A percentile compares a stretch with the other conserved stretches of the same genome.
Evolutionary conservation across 2,797 vertebrate genomes (phyloP).

Genomic region (Smutsia gigantea): DNA sequence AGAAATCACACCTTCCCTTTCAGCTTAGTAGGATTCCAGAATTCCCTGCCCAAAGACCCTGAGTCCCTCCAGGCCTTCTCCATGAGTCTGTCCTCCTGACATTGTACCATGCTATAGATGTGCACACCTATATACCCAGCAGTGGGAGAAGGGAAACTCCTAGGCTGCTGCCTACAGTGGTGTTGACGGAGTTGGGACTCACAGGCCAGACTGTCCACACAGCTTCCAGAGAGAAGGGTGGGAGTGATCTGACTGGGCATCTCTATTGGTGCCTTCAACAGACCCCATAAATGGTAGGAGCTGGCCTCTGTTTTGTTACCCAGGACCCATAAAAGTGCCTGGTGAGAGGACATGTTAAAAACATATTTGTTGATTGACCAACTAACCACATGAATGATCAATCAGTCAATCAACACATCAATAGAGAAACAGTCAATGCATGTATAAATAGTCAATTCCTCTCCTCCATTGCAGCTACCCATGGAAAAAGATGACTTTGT

Average conservation of each 20-base stretch:
- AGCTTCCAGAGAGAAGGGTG: not conserved
- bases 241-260: not conserved
- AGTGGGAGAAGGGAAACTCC: fast-evolving
- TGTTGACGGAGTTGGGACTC: not conserved
- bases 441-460: not conserved
- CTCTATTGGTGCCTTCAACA: not conserved
- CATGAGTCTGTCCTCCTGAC: not conserved
- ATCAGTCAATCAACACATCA: not conserved
- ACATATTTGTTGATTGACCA: conserved; percentile 1
- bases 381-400: not conserved
- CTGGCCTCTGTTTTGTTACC: not conserved
- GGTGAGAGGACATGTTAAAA: not conserved
- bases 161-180: not conserved
- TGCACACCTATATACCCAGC: not conserved
- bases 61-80: not conserved
- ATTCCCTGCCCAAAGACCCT: not conserved
- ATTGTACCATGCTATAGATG: too few relatives aligned
- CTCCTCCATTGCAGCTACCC: not conserved
- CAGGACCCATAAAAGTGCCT: conserved; percentile 1
- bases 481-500: not conserved
- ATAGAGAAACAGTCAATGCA: not conserved
- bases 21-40: not conserved
- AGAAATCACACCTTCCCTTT: not conserved
- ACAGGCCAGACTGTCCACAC: not conserved
- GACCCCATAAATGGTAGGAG: not conserved